Conservation (phyloP, 2,888 invertebrate genomes). For the Drosophila infuscata region DNA sequence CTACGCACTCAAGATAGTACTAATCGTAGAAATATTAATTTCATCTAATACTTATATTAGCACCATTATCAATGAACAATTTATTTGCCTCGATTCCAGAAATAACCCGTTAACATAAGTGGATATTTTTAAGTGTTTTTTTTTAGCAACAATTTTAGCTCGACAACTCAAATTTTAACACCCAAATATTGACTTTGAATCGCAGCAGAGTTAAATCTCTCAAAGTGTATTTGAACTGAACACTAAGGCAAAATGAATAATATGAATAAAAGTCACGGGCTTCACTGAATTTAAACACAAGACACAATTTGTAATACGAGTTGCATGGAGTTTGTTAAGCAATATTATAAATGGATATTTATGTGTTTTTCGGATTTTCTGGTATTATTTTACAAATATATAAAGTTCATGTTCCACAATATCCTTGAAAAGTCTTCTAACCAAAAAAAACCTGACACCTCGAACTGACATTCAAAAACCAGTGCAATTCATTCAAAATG, state of each 20-base stretch:
- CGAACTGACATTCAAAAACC: neutral
- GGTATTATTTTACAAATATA: neutral
- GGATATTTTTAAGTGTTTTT: constrained; percentile 1
- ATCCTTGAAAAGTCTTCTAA: neutral
- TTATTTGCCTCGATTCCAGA: constrained; percentile 36
- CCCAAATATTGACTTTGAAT: constrained; percentile 26
- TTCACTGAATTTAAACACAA: neutral
- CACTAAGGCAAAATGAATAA: neutral
- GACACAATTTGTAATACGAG: neutral
- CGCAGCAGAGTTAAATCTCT: constrained; percentile 1
- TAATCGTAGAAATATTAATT: constrained; percentile 26
- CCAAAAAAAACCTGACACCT: neutral
- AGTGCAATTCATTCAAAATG: constrained; percentile 22
- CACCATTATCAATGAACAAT: constrained; percentile 33
- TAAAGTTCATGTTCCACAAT: neutral
- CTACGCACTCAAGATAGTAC: neutral
- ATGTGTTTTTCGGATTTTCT: neutral
- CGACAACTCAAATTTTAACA: constrained; percentile 42
- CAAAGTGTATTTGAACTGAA: neutral
- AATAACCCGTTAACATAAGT: constrained; percentile 45
- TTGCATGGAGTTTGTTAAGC: neutral
- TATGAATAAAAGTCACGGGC: neutral
- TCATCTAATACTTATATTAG: constrained; percentile 32
- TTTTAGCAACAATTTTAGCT: neutral
- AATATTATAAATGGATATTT: neutral